Evolutionary conservation across 2,113 vertebrate genomes (phyloP), one percentile per base, ranked within the genome.

Genomic region (Columba livia): DNA sequence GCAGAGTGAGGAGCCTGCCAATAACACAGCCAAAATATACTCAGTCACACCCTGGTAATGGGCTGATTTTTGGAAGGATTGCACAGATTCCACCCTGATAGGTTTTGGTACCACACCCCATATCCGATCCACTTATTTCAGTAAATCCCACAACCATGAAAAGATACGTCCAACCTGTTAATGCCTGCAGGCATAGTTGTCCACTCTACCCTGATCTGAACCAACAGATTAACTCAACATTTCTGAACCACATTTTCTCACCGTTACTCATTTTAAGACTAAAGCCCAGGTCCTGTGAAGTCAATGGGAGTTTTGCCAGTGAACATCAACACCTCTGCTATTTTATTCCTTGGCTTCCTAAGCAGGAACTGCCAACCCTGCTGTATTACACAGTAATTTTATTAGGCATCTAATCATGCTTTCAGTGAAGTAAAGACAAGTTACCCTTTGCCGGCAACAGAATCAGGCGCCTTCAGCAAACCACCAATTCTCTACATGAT

Each of bases 281-380:
- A 75, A 90, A 95, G 64, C 38, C 34, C 56, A 85, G 21, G 38
- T 94, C 61, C 48, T 71, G 16, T 74, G 79, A 97, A 95, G 72
- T 85, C 38, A 88, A 10, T 60, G 42, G 67, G 74, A 96, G 40
- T 78, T 73, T 82, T 93, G 72, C 79, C 79, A 93, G n/a, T 71
- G 56, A 90, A 90, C 2, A 1, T 88, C 54, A 81, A 64, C 2
- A 0, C 85, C 71, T 91, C 69, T 90, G 75, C 82, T 91, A n/a
- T 84, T 93, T 93, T 90, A 78, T 88, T 86, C 48, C 56, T 96
- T 83, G 65, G 72, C 85, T 85, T 90, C 44, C 50, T 88, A 84
- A 84, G 53, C 72, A 84, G 92, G 75, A 93, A 90, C 82, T 96
- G 82, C 79, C 82, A 92, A 90, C 96, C 92, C 88, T 64, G 57